phyloP scores from a whole-genome alignment of 92 coral and sea anemone species.

The Anthopleura xanthogrammica region DNA sequence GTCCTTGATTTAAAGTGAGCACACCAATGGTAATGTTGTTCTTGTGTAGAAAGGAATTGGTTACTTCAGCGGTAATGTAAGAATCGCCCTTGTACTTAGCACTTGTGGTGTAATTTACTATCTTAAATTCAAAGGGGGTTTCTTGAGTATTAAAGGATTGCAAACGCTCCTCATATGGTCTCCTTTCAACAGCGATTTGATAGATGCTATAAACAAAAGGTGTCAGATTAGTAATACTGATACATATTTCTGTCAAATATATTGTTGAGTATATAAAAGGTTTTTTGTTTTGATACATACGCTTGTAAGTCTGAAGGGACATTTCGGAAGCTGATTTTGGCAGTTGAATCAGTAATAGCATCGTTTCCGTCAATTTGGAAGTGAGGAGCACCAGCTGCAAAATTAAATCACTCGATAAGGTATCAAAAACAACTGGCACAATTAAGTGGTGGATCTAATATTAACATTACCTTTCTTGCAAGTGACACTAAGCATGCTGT shows the following conservation, averaged over 20 bases:
- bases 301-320: neutral
- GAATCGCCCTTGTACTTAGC: neutral
- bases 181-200: constrained; percentile 7
- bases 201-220: neutral
- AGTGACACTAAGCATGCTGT: neutral
- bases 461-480: neutral
- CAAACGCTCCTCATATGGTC: neutral
- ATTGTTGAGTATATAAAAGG: neutral
- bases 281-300: neutral
- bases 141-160: neutral
- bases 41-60: neutral
- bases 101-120: constrained; percentile 2
- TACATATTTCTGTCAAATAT: neutral
- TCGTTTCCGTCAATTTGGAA: neutral
- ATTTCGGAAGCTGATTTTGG: neutral
- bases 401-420: neutral
- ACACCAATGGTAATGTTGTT: neutral
- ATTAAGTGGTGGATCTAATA: neutral
- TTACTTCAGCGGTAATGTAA: neutral
- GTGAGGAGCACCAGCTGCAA: constrained; percentile 6
- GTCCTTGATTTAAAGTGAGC: neutral
- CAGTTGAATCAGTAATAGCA: neutral
- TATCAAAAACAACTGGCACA: neutral
- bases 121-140: neutral
- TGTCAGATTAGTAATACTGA: neutral